Evolutionary conservation across 1,140 invertebrate species (phyloP).

Genomic region (Asobara japonica): DNA sequence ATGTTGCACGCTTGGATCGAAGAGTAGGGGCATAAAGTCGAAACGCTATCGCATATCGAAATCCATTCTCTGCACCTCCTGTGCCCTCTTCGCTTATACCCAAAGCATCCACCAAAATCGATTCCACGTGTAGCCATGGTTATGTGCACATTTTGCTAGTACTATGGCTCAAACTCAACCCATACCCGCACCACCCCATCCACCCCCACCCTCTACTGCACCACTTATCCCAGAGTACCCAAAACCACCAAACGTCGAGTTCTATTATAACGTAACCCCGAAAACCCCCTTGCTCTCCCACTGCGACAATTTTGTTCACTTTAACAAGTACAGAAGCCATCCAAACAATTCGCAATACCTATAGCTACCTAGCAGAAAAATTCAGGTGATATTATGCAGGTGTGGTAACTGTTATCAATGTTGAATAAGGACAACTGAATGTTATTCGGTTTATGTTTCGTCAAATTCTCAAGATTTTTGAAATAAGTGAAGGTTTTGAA

Average conservation of each 20-base stretch:
- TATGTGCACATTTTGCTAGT: conserved; percentile 12
- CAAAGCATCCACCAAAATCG: conserved; percentile 5
- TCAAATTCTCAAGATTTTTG: too few relatives aligned
- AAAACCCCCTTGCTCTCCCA: neutral
- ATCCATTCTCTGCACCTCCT: conserved; percentile 12
- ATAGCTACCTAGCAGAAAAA: neutral
- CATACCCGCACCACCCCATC: neutral
- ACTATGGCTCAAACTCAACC: neutral
- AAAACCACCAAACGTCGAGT: conserved; percentile 14
- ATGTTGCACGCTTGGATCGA: neutral
- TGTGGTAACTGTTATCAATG: neutral
- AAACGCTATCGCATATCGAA: conserved; percentile 10
- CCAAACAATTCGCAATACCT: neutral
- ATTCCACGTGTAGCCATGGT: conserved; percentile 22
- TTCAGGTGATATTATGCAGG: neutral
- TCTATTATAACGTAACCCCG: conserved; percentile 13
- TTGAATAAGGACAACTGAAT: too few relatives aligned
- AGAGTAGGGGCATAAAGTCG: conserved; percentile 14
- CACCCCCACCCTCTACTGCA: neutral
- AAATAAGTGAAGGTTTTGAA: too few relatives aligned
- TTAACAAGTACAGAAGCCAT: conserved; percentile 3
- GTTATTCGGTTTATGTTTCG: too few relatives aligned
- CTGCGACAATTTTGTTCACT: conserved; percentile 17
- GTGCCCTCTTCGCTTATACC: neutral
- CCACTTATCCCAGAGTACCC: neutral